Evolutionary conservation across 2,888 invertebrate species (phyloP), one percentile per base, ranked within the genome.

Genomic region (Drosophila subquinaria): DNA sequence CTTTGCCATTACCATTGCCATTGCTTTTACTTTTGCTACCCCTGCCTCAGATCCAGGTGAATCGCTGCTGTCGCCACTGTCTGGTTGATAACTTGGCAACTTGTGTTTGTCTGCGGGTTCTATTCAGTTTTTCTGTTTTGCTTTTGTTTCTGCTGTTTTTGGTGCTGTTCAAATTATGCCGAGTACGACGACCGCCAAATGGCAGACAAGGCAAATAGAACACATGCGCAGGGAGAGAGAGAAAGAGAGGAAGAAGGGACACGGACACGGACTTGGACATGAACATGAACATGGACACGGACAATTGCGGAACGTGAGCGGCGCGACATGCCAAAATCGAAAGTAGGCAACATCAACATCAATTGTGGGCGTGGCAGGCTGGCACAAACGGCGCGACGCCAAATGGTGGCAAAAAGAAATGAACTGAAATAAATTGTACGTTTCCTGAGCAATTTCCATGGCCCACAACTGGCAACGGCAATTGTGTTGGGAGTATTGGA

Each of bases 371-470:
- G 69, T 38, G 23, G 60, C 57, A 47, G 43, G 30, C 43, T 42
- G 53, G 53, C 69, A 59, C 59, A 55, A 56, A 56, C 40, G 33
- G 33, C 20, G 38, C 23, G 50, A 36, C 68, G 60, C 71, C 69
- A 86, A 83, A 81, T 76, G 83, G 80, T 73, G 88, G 84, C 86
- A 76, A 79, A 84, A 86, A 88, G 88, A 84, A 86, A 87, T 88
- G 86, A 82, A 85, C 87, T 87, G 77, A 85, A 89, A 89, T 88
- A 89, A 89, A 89, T 89, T 89, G 86, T 89, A 84, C 79, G 89
- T 85, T 87, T 89, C 85, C 89, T 82, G 86, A 86, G 84, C 87
- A 88, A 89, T 89, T 89, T 88, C 77, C 87, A 87, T 89, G 74
- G 57, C 51, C 36, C 59, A 56, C 56, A 59, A 55, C 52, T 53